A percentile compares a stretch with the other conserved stretches of the same genome.
Conservation (phyloP, 2,888 invertebrate species). For the Scaptomyza tumidula region DNA sequence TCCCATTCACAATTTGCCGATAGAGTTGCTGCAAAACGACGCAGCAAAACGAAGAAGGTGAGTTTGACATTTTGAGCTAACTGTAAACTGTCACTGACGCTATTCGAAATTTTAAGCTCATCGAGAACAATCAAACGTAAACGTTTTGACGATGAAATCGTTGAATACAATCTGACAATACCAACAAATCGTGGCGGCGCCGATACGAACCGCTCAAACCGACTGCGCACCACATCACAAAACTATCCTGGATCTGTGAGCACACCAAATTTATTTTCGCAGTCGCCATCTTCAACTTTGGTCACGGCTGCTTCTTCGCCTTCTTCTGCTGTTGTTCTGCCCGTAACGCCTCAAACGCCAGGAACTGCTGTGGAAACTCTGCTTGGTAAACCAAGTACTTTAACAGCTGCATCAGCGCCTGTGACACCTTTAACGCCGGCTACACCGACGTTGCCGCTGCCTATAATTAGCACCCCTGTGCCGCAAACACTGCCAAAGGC, state of each 20-base stretch:
- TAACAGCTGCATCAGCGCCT: constrained; percentile 29
- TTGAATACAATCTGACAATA: constrained; percentile 93
- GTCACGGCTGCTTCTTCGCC: constrained; percentile 23
- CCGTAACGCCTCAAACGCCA: constrained; percentile 34
- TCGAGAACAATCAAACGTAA: constrained; percentile 97
- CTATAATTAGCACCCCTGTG: constrained; percentile 23
- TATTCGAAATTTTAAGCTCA: constrained; percentile 86
- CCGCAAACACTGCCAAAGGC: constrained; percentile 41
- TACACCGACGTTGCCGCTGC: constrained; percentile 38
- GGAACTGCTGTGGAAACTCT: constrained; percentile 26
- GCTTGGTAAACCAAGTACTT: constrained; percentile 27
- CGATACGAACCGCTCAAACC: constrained; percentile 75
- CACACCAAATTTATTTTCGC: constrained; percentile 43
- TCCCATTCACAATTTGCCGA: constrained; percentile 70
- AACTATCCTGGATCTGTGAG: constrained; percentile 74
- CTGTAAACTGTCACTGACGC: constrained; percentile 7
- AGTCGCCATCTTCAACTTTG: constrained; percentile 26
- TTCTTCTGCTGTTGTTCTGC: constrained; percentile 7
- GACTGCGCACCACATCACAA: constrained; percentile 86
- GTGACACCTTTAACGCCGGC: constrained; percentile 38
- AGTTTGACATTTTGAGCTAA: constrained; percentile 23
- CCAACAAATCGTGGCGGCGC: constrained; percentile 83
- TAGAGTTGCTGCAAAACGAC: constrained; percentile 81
- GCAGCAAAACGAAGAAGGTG: constrained; percentile 83
- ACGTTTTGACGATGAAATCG: constrained; percentile 98